These are phyloP conservation scores for Baryphthengus martii DNA, from an alignment of 2,113 vertebrate species.

Conservation along the genomic window DNA sequence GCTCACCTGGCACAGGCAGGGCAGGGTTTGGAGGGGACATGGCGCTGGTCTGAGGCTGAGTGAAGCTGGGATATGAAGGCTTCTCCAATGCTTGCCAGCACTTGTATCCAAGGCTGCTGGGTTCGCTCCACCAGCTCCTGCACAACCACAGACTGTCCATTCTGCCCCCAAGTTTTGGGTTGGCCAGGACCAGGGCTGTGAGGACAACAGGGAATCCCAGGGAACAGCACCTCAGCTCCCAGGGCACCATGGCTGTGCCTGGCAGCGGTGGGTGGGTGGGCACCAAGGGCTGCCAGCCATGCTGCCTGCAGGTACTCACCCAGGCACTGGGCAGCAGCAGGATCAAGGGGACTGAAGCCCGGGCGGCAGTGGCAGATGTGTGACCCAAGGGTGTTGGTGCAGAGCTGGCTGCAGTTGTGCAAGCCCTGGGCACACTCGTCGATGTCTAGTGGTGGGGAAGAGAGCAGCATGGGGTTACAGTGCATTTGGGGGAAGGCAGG, in stretches of 20 bases:
- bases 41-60: not conserved
- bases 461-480: not conserved
- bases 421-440: conserved; percentile 45
- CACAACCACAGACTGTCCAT: not conserved
- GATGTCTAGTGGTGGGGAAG: conserved; percentile 11
- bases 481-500: rapidly evolving
- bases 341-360: not conserved
- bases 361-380: conserved; percentile 1
- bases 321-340: not conserved
- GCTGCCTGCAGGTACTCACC: conserved; percentile 8
- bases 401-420: conserved; percentile 53
- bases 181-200: not conserved
- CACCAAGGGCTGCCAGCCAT: not conserved
- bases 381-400: conserved; percentile 32
- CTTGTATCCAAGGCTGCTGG: not conserved
- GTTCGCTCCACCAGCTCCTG: not conserved
- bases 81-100: not conserved
- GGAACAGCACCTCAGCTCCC: not conserved
- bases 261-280: not conserved
- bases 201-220: not conserved
- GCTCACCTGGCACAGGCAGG: not conserved
- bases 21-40: not conserved
- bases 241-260: not conserved
- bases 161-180: not conserved
- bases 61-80: not conserved